These are phyloP conservation scores for Balanococcus diminutus DNA, from an alignment of 2,888 invertebrate genomes.

Conservation along the genomic window DNA sequence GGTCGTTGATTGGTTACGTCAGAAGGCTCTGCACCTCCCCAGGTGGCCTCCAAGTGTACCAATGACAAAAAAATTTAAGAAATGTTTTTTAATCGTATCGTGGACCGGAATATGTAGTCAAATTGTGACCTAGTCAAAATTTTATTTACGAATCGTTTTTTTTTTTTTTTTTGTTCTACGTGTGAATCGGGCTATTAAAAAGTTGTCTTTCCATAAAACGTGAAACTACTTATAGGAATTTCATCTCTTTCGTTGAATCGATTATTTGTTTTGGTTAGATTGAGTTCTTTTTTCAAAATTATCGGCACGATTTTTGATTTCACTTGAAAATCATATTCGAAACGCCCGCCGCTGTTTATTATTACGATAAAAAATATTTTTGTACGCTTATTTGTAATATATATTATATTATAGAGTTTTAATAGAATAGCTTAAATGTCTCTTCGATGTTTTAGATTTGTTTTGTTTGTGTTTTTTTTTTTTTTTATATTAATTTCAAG, in stretches of 20 bases:
- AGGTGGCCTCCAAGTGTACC: not conserved
- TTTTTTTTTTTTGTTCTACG: too few relatives aligned
- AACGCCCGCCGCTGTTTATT: not conserved
- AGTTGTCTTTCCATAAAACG: too few relatives aligned
- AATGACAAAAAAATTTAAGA: not conserved
- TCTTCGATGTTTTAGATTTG: conserved; percentile 27
- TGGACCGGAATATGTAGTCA: not conserved
- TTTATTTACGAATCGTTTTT: not conserved
- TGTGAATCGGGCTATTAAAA: too few relatives aligned
- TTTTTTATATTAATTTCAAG: not conserved
- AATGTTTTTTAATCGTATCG: not conserved
- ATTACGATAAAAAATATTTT: not conserved
- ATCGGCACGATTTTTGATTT: not conserved
- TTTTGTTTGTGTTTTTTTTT: not conserved
- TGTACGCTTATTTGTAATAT: conserved; percentile 9
- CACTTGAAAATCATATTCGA: not conserved
- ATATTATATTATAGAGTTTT: not conserved
- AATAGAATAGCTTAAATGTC: not conserved
- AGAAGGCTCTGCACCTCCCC: not conserved
- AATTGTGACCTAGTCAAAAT: not conserved
- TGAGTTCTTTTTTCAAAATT: not conserved
- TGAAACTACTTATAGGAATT: not conserved
- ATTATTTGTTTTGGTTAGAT: not conserved
- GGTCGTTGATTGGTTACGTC: not conserved
- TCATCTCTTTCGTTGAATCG: not conserved